Conservation (phyloP, 2,113 vertebrate genomes). For the Syngnathus typhle region DNA sequence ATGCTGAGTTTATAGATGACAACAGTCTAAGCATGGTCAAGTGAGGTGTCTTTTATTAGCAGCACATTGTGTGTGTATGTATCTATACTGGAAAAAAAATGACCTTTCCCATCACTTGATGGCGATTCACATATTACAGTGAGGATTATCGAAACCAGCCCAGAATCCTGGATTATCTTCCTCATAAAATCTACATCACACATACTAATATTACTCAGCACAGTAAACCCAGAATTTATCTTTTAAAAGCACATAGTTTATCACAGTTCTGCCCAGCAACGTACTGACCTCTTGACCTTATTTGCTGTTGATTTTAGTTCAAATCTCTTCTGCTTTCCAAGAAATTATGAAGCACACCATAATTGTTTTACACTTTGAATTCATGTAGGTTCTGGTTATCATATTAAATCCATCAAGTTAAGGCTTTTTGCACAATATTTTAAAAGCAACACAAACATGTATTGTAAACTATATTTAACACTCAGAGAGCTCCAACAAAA, state of each 20-base stretch:
- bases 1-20: slow-evolving; percentile 21
- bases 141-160: neutral
- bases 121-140: slow-evolving; percentile 28
- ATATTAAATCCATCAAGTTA: neutral
- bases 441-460: slow-evolving; percentile 10
- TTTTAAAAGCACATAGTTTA: slow-evolving; percentile 3
- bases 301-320: slow-evolving; percentile 2
- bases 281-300: slow-evolving; percentile 9
- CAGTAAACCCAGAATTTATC: neutral
- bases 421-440: neutral
- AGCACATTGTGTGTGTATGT: neutral
- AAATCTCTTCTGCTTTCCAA: neutral
- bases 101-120: slow-evolving; percentile 22
- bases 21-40: neutral
- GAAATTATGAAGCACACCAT: neutral
- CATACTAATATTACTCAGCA: slow-evolving; percentile 26
- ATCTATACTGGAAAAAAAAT: neutral
- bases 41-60: neutral
- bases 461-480: slow-evolving; percentile 6
- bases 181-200: slow-evolving; percentile 27
- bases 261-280: neutral
- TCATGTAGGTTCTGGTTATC: neutral
- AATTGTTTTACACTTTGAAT: neutral
- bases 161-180: slow-evolving; percentile 27
- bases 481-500: neutral